Evolutionary conservation across 2,113 vertebrate species (phyloP).

Genomic region (Carassius carassius): DNA sequence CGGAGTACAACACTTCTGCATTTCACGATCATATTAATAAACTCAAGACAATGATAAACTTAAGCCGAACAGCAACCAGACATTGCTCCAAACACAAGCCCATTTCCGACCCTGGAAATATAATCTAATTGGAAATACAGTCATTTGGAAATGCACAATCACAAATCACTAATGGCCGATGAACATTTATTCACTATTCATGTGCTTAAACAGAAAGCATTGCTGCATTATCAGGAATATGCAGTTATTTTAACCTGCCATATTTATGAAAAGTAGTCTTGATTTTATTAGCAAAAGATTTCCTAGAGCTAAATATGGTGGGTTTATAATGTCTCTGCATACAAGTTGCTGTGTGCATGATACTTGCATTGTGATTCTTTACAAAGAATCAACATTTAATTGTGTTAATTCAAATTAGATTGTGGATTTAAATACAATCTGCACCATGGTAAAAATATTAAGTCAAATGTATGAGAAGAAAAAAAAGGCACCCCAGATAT

Average conservation of each 20-base stretch:
- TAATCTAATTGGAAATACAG: not conserved
- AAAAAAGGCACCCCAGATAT: not conserved
- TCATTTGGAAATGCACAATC: not conserved
- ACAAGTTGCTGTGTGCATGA: not conserved
- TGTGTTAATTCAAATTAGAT: not conserved
- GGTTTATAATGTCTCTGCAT: not conserved
- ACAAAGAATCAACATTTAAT: not conserved
- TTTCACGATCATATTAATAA: slow-evolving; percentile 25
- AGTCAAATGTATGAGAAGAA: not conserved
- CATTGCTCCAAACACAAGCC: not conserved
- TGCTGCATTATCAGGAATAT: not conserved
- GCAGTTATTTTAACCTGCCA: not conserved
- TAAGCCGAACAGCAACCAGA: not conserved
- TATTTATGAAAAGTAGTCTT: not conserved
- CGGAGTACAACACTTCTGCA: slow-evolving; percentile 26
- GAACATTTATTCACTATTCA: not conserved
- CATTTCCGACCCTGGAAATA: slow-evolving; percentile 1
- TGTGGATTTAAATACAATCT: not conserved
- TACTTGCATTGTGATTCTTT: not conserved
- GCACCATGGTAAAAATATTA: not conserved
- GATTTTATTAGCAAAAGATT: not conserved
- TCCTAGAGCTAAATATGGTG: not conserved
- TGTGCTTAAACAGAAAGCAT: not conserved
- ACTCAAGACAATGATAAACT: slow-evolving; percentile 13
- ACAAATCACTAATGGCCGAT: not conserved